Percentiles rank a stretch among this genome's conserved stretches.
Evolutionary conservation across 2,797 vertebrate genomes (phyloP).

Genomic region (Cyprinella venusta): DNA sequence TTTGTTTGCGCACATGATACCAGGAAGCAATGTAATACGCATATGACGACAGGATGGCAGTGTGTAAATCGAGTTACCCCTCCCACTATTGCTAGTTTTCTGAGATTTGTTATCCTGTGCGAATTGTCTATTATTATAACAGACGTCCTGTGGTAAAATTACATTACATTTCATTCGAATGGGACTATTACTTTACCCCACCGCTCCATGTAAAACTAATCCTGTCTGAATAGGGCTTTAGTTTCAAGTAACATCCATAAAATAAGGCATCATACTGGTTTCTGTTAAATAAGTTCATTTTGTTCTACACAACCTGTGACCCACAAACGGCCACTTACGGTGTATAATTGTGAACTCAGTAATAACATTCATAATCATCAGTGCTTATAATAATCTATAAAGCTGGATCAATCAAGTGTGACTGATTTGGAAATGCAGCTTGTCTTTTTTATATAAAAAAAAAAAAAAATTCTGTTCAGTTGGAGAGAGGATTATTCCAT

Average conservation of each 20-base stretch:
- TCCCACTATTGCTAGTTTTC: no score
- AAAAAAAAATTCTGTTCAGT: not conserved
- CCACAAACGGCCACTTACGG: not conserved
- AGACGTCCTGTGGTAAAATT: no score
- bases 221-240: not conserved
- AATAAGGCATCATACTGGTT: conserved; percentile 8
- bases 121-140: no score
- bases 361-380: not conserved
- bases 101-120: no score
- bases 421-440: not conserved
- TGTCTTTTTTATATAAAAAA: not conserved
- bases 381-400: conserved; percentile 6
- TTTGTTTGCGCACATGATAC: no score
- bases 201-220: no score
- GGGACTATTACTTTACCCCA: no score
- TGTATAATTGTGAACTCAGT: not conserved
- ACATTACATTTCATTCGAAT: no score
- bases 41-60: no score
- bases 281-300: not conserved
- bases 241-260: conserved; percentile 5
- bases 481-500: not conserved
- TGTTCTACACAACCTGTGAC: not conserved
- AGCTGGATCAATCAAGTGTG: not conserved
- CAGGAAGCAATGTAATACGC: no score
- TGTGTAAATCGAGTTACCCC: no score